Percentiles rank a stretch among this genome's conserved stretches.
These are phyloP conservation scores for Scaptomyza pallida DNA, from an alignment of 1,140 invertebrate species.

Conservation along the genomic window DNA sequence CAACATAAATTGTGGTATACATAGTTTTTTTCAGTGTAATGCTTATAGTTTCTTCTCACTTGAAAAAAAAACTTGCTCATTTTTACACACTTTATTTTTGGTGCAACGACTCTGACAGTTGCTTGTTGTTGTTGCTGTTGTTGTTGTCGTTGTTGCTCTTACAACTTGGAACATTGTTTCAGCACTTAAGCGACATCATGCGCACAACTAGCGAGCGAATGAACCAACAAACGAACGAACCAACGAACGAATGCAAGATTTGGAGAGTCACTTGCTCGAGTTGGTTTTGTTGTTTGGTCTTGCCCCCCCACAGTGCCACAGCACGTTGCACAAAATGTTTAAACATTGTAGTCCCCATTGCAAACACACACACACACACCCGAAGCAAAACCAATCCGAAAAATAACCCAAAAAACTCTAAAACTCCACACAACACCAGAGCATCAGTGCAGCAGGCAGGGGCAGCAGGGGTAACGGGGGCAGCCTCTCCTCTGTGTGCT, in stretches of 20 bases:
- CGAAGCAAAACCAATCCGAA: conserved; percentile 60
- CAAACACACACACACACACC: conserved; percentile 22
- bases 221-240: conserved; percentile 36
- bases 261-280: conserved; percentile 47
- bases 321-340: conserved; percentile 67
- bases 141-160: conserved; percentile 70
- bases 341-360: conserved; percentile 64
- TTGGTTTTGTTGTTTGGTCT: not conserved
- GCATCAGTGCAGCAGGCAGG: conserved; percentile 4
- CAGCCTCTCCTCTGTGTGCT: conserved; percentile 10
- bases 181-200: conserved; percentile 80
- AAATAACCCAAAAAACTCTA: conserved; percentile 39
- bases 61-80: conserved; percentile 76
- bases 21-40: conserved; percentile 23
- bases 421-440: conserved; percentile 12
- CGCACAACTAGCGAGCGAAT: conserved; percentile 54
- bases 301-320: conserved; percentile 59
- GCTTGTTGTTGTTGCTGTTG: conserved; percentile 48
- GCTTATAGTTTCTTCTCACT: conserved; percentile 79
- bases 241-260: conserved; percentile 10
- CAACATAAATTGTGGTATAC: too few species aligned
- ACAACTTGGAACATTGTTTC: conserved; percentile 82
- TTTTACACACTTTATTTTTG: conserved; percentile 82
- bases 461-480: too few species aligned
- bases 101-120: conserved; percentile 61